Conservation (phyloP, 2,888 invertebrate genomes). For the Acronicta aceris region DNA sequence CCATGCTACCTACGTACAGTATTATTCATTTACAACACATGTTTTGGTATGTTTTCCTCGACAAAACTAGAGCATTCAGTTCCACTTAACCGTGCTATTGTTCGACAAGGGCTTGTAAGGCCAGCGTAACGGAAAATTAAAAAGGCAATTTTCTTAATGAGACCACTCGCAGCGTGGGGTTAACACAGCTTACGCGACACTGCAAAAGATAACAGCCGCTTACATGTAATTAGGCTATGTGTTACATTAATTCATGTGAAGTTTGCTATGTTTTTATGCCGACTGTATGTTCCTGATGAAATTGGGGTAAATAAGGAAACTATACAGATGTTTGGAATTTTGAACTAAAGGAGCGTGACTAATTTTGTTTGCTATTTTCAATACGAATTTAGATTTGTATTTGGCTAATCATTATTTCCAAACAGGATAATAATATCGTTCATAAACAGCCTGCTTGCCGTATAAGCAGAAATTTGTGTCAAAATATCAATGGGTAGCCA, state of each 20-base stretch:
- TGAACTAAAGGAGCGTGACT: no score
- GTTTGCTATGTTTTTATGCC: slow-evolving; percentile 1
- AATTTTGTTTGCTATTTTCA: no score
- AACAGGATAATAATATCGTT: not conserved
- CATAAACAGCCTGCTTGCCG: not conserved
- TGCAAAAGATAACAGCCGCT: slow-evolving; percentile 38
- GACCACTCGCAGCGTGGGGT: slow-evolving; percentile 68
- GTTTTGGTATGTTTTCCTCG: slow-evolving; percentile 36
- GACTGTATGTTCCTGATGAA: not conserved
- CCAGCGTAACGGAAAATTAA: slow-evolving; percentile 81
- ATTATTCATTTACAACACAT: slow-evolving; percentile 26
- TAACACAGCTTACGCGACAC: slow-evolving; percentile 59
- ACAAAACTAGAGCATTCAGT: slow-evolving; percentile 56
- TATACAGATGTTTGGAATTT: no score
- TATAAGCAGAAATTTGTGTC: slow-evolving; percentile 25
- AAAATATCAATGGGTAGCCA: slow-evolving; percentile 21
- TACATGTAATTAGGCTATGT: slow-evolving; percentile 33
- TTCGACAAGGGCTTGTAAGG: slow-evolving; percentile 57
- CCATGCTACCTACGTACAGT: not conserved
- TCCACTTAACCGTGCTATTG: slow-evolving; percentile 60
- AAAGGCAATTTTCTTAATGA: slow-evolving; percentile 84
- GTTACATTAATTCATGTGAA: slow-evolving; percentile 22
- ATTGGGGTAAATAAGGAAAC: not conserved
- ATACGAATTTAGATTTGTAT: no score
- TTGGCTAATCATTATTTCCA: not conserved